These are phyloP conservation scores for Corythoichthys intestinalis DNA, from an alignment of 2,113 vertebrate genomes.

Conservation along the genomic window DNA sequence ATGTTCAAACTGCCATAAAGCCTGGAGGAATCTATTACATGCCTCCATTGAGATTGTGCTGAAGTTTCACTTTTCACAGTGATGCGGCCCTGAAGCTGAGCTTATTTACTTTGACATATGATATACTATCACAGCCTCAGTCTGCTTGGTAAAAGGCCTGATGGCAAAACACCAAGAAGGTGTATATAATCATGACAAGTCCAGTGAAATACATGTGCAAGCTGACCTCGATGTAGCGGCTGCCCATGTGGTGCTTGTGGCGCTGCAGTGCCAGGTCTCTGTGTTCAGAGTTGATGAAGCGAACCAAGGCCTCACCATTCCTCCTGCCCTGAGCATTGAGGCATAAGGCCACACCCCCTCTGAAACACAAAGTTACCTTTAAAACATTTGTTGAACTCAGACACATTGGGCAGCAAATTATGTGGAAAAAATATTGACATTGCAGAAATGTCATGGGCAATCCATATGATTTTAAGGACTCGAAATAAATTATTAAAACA, in stretches of 20 bases:
- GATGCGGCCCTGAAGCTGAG: not conserved
- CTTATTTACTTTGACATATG: not conserved
- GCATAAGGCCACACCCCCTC: conserved; percentile 92
- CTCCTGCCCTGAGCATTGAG: conserved; percentile 93
- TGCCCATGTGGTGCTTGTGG: conserved; percentile 97
- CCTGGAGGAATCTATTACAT: not conserved
- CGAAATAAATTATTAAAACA: too few species aligned
- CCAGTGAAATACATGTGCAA: not conserved
- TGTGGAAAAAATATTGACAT: too few species aligned
- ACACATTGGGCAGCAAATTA: too few species aligned
- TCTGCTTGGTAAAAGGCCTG: not conserved
- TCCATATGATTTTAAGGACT: too few species aligned
- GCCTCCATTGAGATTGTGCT: not conserved
- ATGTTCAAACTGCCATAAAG: not conserved
- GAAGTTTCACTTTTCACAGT: not conserved
- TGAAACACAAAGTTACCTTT: conserved; percentile 43
- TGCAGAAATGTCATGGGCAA: too few species aligned
- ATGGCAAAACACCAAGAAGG: not conserved
- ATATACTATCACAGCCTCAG: not conserved
- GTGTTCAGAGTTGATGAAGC: conserved; percentile 87
- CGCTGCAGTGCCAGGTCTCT: conserved; percentile 89
- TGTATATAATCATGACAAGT: not conserved
- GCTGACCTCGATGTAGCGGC: conserved; percentile 91
- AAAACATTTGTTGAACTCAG: not conserved
- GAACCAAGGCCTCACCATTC: conserved; percentile 92